A percentile compares a stretch with the other conserved stretches of the same genome.
Evolutionary conservation across 2,888 invertebrate genomes (phyloP).

Genomic region (Cantharis nigra): DNA sequence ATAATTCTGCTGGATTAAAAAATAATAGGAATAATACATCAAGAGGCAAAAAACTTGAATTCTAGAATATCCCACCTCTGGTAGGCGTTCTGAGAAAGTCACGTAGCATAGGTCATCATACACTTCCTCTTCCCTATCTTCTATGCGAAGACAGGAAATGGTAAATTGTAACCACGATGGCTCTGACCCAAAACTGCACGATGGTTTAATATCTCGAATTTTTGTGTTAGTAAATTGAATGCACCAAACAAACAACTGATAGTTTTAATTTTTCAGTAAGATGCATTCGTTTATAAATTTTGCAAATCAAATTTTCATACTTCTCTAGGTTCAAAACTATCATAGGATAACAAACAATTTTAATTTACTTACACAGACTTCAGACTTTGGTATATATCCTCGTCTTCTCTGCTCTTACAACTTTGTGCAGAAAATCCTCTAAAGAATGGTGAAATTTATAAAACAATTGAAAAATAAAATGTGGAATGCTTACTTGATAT

Average conservation of each 20-base stretch:
- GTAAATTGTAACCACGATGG: conserved; percentile 71
- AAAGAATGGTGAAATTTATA: conserved; percentile 42
- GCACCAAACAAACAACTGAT: neutral
- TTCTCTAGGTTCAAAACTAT: neutral
- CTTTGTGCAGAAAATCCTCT: conserved; percentile 81
- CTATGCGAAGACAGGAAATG: conserved; percentile 63
- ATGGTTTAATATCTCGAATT: conserved; percentile 16
- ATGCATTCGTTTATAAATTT: neutral
- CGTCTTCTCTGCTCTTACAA: conserved; percentile 73
- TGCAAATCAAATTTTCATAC: neutral
- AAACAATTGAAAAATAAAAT: neutral
- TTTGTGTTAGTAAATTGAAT: neutral
- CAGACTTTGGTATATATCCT: conserved; percentile 83
- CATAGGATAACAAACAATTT: neutral
- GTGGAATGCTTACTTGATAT: conserved; percentile 71
- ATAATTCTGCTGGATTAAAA: conserved; percentile 8
- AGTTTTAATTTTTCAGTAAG: too few species aligned
- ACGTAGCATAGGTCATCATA: conserved; percentile 90
- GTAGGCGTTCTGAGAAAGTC: conserved; percentile 70
- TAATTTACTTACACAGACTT: conserved; percentile 74
- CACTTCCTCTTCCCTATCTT: conserved; percentile 78
- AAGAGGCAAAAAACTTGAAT: conserved; percentile 10
- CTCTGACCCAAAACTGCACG: conserved; percentile 46
- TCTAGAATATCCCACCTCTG: conserved; percentile 63
- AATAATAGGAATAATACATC: conserved; percentile 6